Base-by-base conservation (phyloP, 1,140 invertebrate genomes). In the Drosophila orosa region DNA sequence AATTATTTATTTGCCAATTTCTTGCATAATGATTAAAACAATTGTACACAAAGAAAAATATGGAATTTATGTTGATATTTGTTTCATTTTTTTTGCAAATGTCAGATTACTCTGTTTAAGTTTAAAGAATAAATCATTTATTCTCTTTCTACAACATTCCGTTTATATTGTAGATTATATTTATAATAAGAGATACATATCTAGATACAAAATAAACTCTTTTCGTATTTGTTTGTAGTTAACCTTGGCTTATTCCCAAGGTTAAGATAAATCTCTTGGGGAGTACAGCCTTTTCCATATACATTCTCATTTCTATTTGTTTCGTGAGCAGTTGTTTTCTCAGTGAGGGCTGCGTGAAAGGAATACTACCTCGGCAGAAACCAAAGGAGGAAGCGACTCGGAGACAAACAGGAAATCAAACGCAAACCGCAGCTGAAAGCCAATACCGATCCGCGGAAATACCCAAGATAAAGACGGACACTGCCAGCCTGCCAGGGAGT, bases 351-450 rank as follows among this genome's bases (percentile, higher is more conserved):
- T 37, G 55, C 37, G 42, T 52, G 60, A 67, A 58, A 74, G 62
- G 59, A 73, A 77, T 57, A 62, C 37, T 57, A 62, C 37, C 45
- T 40, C 24, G 10, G 5, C 59, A 24, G 44, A 40, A 50, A 76
- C 22, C 42, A 37, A 40, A 54, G 37, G 13, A 44, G 45, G 68
- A 76, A 78, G 57, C 59, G 63, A 73, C 37, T 82, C 61, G 54
- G 72, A 71, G 67, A 79, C 72, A 89, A 87, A 87, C 84, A 89
- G 83, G 83, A 87, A 87, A 82, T 73, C 84, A 83, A 89, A 77
- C 76, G 80, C 72, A 83, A 63, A 74, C 84, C 83, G 60, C 83
- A 75, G 47, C 71, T 73, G 65, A 68, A 81, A 81, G 66, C 39
- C 80, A 83, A 83, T 77, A 44, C 72, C 57, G 66, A 73, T 60